Conservation (phyloP, 2,888 invertebrate species). For the Scaptomyza flava region DNA sequence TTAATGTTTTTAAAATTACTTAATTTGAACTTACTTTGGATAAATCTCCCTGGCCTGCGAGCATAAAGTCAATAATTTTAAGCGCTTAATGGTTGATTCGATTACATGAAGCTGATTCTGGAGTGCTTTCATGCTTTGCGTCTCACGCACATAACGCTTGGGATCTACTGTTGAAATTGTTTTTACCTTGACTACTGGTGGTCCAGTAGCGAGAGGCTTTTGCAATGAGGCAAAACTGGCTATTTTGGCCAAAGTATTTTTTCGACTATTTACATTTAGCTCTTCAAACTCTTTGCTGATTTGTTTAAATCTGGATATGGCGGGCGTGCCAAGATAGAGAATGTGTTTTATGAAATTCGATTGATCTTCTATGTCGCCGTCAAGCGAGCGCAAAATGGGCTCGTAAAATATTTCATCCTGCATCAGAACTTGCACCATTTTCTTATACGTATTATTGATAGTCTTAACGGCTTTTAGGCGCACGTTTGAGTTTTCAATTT, state of each 20-base stretch:
- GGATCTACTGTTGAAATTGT: slow-evolving; percentile 18
- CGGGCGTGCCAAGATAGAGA: slow-evolving; percentile 82
- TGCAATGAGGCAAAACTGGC: slow-evolving; percentile 66
- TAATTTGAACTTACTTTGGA: slow-evolving; percentile 69
- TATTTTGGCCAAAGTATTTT: slow-evolving; percentile 67
- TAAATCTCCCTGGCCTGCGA: slow-evolving; percentile 81
- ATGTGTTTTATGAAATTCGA: slow-evolving; percentile 81
- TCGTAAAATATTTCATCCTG: slow-evolving; percentile 83
- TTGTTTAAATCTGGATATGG: slow-evolving; percentile 72
- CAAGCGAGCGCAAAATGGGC: slow-evolving; percentile 82
- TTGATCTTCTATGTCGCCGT: slow-evolving; percentile 82
- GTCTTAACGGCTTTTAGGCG: slow-evolving; percentile 80
- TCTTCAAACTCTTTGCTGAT: slow-evolving; percentile 71
- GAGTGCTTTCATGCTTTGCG: slow-evolving; percentile 79
- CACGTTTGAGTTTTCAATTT: slow-evolving; percentile 82
- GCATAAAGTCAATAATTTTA: slow-evolving; percentile 80
- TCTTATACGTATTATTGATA: slow-evolving; percentile 80
- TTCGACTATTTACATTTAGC: slow-evolving; percentile 72
- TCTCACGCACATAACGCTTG: slow-evolving; percentile 81
- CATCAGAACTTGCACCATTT: slow-evolving; percentile 77
- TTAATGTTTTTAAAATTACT: neutral
- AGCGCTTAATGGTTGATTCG: slow-evolving; percentile 78
- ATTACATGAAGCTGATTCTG: slow-evolving; percentile 71
- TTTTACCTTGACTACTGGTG: neutral
- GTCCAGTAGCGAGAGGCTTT: slow-evolving; percentile 42